A percentile compares a stretch with the other conserved stretches of the same genome.
These are phyloP conservation scores for Macrocentrus cingulum DNA, from an alignment of 1,140 invertebrate species.

Conservation along the genomic window DNA sequence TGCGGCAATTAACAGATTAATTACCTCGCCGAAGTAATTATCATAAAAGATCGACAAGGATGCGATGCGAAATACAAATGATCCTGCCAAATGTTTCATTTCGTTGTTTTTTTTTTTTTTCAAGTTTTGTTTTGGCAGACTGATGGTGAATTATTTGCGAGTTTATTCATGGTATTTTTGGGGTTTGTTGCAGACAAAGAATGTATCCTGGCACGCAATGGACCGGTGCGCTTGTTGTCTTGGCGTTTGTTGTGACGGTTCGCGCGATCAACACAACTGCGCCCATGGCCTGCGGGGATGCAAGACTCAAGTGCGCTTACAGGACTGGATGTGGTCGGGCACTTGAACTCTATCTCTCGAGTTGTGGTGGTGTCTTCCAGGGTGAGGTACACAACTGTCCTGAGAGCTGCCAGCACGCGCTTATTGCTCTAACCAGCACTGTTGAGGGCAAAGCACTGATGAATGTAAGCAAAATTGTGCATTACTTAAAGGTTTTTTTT, in stretches of 20 bases:
- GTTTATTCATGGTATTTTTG: constrained; percentile 6
- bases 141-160: not conserved
- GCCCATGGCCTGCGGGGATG: constrained; percentile 66
- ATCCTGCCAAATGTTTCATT: no score
- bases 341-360: constrained; percentile 72
- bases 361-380: constrained; percentile 69
- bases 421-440: constrained; percentile 76
- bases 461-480: constrained; percentile 59
- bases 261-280: constrained; percentile 28
- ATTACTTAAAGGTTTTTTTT: not conserved
- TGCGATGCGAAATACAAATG: not conserved
- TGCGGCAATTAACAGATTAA: constrained; percentile 3
- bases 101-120: not conserved
- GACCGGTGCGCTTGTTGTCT: constrained; percentile 35
- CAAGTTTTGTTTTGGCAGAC: not conserved
- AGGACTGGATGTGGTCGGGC: constrained; percentile 73
- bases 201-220: constrained; percentile 42
- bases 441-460: constrained; percentile 76
- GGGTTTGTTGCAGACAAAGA: constrained; percentile 31
- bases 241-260: constrained; percentile 35
- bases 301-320: constrained; percentile 70
- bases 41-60: not conserved
- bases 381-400: constrained; percentile 64
- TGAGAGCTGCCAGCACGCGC: constrained; percentile 70
- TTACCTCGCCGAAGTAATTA: constrained; percentile 4